These are phyloP conservation scores for Dermatemys mawii DNA, from an alignment of 2,113 vertebrate genomes.

Conservation along the genomic window DNA sequence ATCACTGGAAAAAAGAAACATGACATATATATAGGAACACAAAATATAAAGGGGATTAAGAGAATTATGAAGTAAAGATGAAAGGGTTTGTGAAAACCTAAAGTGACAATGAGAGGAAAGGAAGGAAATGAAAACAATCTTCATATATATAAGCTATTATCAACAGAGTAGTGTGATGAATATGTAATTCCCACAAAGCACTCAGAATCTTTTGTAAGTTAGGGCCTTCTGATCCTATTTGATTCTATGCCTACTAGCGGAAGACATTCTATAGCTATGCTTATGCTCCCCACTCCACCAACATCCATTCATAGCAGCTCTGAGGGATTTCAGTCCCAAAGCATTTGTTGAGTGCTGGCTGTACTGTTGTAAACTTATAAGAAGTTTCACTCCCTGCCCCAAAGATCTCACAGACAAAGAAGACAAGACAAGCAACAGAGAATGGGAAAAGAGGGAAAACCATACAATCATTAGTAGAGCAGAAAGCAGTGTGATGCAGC, in stretches of 20 bases:
- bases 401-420: background rate
- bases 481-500: fast-evolving
- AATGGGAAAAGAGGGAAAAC: background rate
- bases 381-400: background rate
- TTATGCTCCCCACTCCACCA: background rate
- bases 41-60: background rate
- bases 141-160: background rate
- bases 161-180: background rate
- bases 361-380: background rate
- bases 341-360: background rate
- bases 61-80: background rate
- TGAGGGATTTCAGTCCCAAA: background rate
- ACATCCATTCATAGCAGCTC: background rate
- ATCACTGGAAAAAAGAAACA: background rate
- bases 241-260: background rate
- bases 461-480: background rate
- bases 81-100: background rate
- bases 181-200: background rate
- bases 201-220: background rate
- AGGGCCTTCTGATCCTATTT: background rate
- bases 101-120: background rate
- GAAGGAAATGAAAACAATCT: background rate
- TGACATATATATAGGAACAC: background rate
- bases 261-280: background rate
- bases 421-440: background rate